Conservation (phyloP, 1,140 invertebrate genomes). For the Mycetomoellerius zeteki region DNA sequence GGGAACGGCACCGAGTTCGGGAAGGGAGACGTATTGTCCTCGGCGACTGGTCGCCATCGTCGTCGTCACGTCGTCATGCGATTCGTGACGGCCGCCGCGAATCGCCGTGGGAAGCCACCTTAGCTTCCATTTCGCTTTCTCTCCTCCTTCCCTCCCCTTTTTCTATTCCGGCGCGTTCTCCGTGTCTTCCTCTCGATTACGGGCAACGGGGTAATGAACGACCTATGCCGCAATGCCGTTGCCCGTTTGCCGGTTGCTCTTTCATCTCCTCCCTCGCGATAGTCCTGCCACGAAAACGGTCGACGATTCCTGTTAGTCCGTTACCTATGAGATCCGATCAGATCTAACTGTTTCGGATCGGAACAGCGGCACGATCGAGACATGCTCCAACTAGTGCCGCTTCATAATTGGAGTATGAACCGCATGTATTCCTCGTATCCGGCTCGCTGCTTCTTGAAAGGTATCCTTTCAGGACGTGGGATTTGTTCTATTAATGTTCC, state of each 20-base stretch:
- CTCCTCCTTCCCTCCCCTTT: conserved; percentile 1
- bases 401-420: conserved; percentile 50
- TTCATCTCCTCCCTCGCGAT: background rate
- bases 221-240: conserved; percentile 71
- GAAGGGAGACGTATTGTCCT: conserved; percentile 49
- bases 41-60: conserved; percentile 54
- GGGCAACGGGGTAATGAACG: conserved; percentile 69
- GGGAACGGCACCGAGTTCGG: background rate
- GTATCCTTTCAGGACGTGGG: background rate
- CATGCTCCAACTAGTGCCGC: conserved; percentile 11
- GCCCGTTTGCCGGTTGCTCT: background rate
- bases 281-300: conserved; percentile 44
- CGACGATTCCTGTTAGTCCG: conserved; percentile 31
- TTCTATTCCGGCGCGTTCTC: conserved; percentile 40
- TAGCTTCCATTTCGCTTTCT: conserved; percentile 15
- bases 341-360: conserved; percentile 58
- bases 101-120: conserved; percentile 80
- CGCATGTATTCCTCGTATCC: conserved; percentile 17
- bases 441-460: conserved; percentile 14
- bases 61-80: conserved; percentile 78
- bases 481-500: conserved; percentile 1
- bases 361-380: background rate
- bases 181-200: conserved; percentile 72
- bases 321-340: conserved; percentile 46
- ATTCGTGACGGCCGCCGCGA: conserved; percentile 81